Evolutionary conservation across 1,140 invertebrate genomes (phyloP).

Genomic region (Radopholus similis): DNA sequence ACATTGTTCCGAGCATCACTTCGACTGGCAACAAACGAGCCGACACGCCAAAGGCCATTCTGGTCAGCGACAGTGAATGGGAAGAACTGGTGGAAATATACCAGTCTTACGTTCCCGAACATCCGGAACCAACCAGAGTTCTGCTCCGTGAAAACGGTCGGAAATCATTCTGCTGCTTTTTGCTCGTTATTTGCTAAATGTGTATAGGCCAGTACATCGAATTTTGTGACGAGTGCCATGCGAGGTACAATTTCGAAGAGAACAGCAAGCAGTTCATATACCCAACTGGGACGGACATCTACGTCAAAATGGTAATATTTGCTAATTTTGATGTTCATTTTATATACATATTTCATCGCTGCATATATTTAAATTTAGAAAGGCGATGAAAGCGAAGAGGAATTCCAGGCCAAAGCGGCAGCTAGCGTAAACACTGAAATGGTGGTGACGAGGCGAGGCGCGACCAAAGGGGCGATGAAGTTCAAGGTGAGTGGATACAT

Average conservation of each 20-base stretch:
- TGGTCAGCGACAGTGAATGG: constrained; percentile 30
- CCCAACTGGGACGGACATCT: constrained; percentile 31
- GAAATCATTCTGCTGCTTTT: neutral
- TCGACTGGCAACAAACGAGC: constrained; percentile 7
- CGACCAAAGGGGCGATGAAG: constrained; percentile 23
- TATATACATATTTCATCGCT: neutral
- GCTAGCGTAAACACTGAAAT: too few relatives aligned
- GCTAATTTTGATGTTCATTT: neutral
- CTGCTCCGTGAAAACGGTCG: constrained; percentile 1
- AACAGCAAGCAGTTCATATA: constrained; percentile 22
- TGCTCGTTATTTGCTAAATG: neutral
- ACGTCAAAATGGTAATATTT: constrained; percentile 28
- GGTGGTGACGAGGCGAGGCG: constrained; percentile 26
- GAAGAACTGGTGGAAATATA: constrained; percentile 14
- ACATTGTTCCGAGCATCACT: neutral
- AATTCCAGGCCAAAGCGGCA: neutral
- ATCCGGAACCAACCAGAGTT: neutral
- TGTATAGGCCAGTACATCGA: constrained; percentile 1
- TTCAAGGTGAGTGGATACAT: constrained; percentile 27
- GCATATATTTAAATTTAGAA: constrained; percentile 22
- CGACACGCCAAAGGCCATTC: constrained; percentile 1
- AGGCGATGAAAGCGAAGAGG: constrained; percentile 28
- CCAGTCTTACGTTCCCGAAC: constrained; percentile 5
- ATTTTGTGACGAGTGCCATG: constrained; percentile 14
- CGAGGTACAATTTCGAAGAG: constrained; percentile 4